A percentile compares a stretch with the other conserved stretches of the same genome.
Evolutionary conservation across 2,888 invertebrate genomes (phyloP).

Genomic region (Dicycla oo): DNA sequence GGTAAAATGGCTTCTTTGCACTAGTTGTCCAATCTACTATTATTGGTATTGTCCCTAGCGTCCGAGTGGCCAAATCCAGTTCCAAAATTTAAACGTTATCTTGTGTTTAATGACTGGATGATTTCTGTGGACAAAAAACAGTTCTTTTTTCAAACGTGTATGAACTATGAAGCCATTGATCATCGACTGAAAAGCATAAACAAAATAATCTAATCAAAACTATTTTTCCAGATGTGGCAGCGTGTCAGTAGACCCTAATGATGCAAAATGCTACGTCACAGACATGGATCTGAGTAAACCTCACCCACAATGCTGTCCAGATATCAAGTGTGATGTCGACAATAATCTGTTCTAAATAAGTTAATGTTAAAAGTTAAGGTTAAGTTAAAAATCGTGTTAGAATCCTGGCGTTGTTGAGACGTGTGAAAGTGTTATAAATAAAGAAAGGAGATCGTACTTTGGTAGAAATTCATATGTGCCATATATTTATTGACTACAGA

Average conservation of each 20-base stretch:
- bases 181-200: background rate
- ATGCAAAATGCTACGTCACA: constrained; percentile 74
- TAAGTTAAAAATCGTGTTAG: constrained; percentile 56
- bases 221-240: constrained; percentile 77
- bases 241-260: constrained; percentile 65
- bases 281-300: constrained; percentile 72
- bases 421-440: constrained; percentile 25
- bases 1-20: too few species aligned
- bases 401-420: constrained; percentile 57
- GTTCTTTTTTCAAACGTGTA: background rate
- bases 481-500: constrained; percentile 13
- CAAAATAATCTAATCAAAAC: background rate
- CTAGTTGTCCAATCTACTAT: too few species aligned
- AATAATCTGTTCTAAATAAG: constrained; percentile 69
- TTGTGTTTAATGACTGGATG: background rate
- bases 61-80: too few species aligned
- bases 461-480: constrained; percentile 22
- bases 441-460: background rate
- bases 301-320: constrained; percentile 79
- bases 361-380: constrained; percentile 20
- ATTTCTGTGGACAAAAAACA: background rate
- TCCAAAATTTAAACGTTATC: too few species aligned
- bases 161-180: background rate
- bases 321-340: constrained; percentile 76
- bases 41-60: too few species aligned